phyloP scores from a whole-genome alignment of 2,888 invertebrate species.

The Theretra japonica region DNA sequence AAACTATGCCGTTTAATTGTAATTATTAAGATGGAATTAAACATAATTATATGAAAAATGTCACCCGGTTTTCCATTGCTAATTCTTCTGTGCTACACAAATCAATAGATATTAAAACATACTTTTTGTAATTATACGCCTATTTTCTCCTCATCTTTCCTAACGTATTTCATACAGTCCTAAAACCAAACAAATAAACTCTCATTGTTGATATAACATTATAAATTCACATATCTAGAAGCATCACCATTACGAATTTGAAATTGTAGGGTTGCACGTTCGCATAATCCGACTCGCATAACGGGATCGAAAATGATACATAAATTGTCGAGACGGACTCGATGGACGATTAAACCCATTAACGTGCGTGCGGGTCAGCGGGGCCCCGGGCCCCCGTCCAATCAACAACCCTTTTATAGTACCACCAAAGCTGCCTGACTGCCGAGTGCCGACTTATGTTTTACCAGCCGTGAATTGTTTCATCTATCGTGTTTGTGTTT shows the following conservation, averaged over 20 bases:
- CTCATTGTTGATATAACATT: slow-evolving; percentile 58
- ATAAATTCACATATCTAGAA: slow-evolving; percentile 71
- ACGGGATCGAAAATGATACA: slow-evolving; percentile 84
- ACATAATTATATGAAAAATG: too few relatives aligned
- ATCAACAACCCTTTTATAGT: slow-evolving; percentile 77
- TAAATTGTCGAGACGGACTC: slow-evolving; percentile 80
- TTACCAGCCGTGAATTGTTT: slow-evolving; percentile 31
- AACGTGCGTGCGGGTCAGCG: slow-evolving; percentile 76
- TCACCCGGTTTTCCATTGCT: too few relatives aligned
- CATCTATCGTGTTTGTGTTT: slow-evolving; percentile 28
- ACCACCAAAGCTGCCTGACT: slow-evolving; percentile 34
- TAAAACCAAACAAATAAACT: slow-evolving; percentile 45
- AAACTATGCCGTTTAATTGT: too few relatives aligned
- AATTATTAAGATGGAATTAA: too few relatives aligned
- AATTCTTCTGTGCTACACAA: too few relatives aligned
- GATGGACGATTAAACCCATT: slow-evolving; percentile 82
- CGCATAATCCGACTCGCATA: slow-evolving; percentile 78
- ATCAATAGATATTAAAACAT: too few relatives aligned
- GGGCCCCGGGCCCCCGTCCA: slow-evolving; percentile 70
- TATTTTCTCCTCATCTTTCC: not conserved
- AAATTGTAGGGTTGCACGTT: slow-evolving; percentile 62
- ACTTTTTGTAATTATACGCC: too few relatives aligned
- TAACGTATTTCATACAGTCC: not conserved
- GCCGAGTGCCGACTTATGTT: slow-evolving; percentile 33
- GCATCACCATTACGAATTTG: slow-evolving; percentile 68